Conservation (phyloP, 2,113 vertebrate genomes). For the Megaceryle maxima region DNA sequence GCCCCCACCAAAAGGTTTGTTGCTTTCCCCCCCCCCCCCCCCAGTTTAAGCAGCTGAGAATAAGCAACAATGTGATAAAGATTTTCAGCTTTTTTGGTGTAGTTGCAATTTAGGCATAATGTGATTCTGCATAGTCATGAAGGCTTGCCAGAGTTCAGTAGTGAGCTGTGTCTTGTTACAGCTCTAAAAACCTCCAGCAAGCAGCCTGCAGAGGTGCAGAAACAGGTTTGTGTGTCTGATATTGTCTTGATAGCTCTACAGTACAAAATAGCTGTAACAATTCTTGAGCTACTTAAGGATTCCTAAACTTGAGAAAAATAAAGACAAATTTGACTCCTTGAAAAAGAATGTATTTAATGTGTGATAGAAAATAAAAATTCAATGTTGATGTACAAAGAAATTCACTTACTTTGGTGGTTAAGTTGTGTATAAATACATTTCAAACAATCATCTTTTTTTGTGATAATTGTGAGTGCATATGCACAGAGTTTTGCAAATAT, state of each 20-base stretch:
- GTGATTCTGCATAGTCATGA: background rate
- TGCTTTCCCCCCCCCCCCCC: too few relatives aligned
- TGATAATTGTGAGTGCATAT: background rate
- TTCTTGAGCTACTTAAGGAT: background rate
- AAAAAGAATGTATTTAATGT: background rate
- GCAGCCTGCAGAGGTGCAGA: background rate
- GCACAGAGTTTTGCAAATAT: background rate
- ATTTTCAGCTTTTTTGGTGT: background rate
- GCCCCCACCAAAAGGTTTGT: constrained; percentile 72
- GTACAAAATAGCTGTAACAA: background rate
- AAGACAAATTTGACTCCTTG: background rate
- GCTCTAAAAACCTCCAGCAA: background rate
- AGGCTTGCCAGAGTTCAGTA: background rate
- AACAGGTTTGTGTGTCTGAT: background rate
- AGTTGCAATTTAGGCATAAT: background rate
- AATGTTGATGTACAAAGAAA: background rate
- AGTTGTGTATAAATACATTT: background rate
- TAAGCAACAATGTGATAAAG: background rate
- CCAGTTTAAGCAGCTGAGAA: background rate
- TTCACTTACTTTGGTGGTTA: background rate
- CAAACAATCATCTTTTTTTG: background rate
- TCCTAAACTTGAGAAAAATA: background rate
- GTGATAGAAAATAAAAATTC: background rate
- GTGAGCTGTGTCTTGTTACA: background rate
- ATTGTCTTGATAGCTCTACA: background rate